Conservation (phyloP, 2,888 invertebrate species). For the Mesorhabditis belari region DNA sequence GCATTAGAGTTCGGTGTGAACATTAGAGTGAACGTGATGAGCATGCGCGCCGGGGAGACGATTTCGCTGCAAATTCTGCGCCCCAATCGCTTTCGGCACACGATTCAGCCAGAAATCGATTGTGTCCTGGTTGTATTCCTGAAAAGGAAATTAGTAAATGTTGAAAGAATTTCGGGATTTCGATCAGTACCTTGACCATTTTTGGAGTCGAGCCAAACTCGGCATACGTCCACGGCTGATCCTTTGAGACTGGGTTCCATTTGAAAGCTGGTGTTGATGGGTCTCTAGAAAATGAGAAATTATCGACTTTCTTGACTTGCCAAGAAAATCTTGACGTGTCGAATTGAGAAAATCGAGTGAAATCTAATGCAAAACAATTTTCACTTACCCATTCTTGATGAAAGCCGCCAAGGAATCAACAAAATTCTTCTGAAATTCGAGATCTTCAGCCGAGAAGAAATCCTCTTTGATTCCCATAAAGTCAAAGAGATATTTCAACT, state of each 20-base stretch:
- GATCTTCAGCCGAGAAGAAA: background rate
- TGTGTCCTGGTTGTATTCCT: background rate
- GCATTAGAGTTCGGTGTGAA: background rate
- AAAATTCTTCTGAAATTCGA: background rate
- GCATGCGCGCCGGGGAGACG: background rate
- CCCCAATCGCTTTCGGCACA: conserved; percentile 16
- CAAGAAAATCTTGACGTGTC: no score
- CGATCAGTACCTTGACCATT: background rate
- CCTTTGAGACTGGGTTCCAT: background rate
- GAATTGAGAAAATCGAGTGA: no score
- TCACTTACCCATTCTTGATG: background rate
- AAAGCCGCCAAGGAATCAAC: background rate
- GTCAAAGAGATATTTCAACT: background rate
- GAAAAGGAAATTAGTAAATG: background rate
- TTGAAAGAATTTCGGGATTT: background rate
- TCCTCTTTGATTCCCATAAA: background rate
- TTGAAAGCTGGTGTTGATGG: background rate
- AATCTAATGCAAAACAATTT: no score
- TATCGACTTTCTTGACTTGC: background rate
- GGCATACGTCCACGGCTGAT: background rate
- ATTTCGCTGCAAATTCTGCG: conserved; percentile 13
- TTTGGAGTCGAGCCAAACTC: background rate
- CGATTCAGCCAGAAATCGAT: conserved; percentile 19
- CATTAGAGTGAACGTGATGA: background rate
- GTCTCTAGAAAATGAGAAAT: no score